Base-by-base conservation (phyloP, 2,113 vertebrate genomes). In the Chitala chitala region DNA sequence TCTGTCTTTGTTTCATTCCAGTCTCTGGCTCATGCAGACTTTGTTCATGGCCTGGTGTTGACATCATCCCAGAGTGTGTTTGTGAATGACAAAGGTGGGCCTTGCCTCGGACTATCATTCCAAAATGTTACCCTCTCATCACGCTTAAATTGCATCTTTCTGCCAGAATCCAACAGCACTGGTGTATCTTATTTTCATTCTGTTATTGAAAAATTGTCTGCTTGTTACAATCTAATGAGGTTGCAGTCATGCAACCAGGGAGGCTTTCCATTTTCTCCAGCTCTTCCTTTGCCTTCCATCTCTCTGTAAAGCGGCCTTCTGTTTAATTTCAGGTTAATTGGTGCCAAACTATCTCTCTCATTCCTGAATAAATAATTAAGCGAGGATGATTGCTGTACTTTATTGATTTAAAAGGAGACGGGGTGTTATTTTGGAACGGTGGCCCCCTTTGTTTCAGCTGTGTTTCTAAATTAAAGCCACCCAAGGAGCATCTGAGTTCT, bases 381-480 rank as follows among this genome's bases (percentile, higher is more conserved):
- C 48, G 17, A 6, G 56, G 31, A 40, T 13, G 44, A 63, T 42
- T 29, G 56, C 29, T 71, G 56, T 40, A 36, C 55, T 36, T 54
- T 51, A 64, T 76, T 54, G 69, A 44, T 71, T 54, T 33, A 51
- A 42, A 54, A 56, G 69, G 48, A 64, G 33, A 31, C 22, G 48
- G 9, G 15, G 22, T 26, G 36, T 38, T 75, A 42, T 46, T 59
- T 58, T 26, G 48, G 73, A 42, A 68, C 6, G 64, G 15, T 24
- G 22, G 24, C 22, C n/a, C 4, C 3, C 36, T 68, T 58, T 69
- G 15, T 55, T 66, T 68, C 63, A 44, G 63, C 63, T 69, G 38
- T 56, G 51, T 48, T n/a, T 66, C 50, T 56, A 56, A 69, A 75
- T 69, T 75, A 66, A 56, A 68, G 36, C 73, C 42, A 24, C 56